These are phyloP conservation scores for Dermochelys coriacea DNA, from an alignment of 2,797 vertebrate species.

Conservation along the genomic window DNA sequence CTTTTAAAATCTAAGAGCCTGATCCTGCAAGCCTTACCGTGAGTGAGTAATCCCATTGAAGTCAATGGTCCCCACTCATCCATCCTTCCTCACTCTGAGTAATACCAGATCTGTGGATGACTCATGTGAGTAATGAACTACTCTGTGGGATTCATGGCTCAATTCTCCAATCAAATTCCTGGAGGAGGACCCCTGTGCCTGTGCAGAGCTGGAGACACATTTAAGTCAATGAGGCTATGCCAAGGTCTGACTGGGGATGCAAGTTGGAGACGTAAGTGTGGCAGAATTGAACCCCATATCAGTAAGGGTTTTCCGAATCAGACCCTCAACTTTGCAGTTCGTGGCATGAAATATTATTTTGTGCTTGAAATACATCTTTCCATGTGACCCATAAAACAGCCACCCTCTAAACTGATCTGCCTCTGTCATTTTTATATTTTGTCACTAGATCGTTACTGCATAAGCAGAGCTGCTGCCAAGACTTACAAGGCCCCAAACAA, in stretches of 20 bases:
- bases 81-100: not conserved
- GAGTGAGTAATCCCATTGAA: not conserved
- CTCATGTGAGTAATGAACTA: constrained; percentile 46
- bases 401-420: not conserved
- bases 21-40: not conserved
- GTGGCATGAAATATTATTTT: not conserved
- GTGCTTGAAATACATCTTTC: not conserved
- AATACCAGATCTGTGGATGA: constrained; percentile 45
- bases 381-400: accelerated
- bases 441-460: not conserved
- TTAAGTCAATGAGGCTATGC: not conserved
- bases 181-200: not conserved
- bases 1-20: constrained; percentile 9
- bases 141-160: constrained; percentile 45
- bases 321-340: not conserved
- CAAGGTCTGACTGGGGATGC: constrained; percentile 21
- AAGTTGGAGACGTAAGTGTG: not conserved
- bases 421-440: constrained; percentile 4
- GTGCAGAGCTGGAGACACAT: not conserved
- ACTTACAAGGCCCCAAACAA: constrained; percentile 29
- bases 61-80: not conserved
- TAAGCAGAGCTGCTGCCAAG: accelerated
- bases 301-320: not conserved
- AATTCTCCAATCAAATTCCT: constrained; percentile 17
- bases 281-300: not conserved